Conservation (phyloP, 2,797 vertebrate genomes). For the Acrossocheilus fasciatus region DNA sequence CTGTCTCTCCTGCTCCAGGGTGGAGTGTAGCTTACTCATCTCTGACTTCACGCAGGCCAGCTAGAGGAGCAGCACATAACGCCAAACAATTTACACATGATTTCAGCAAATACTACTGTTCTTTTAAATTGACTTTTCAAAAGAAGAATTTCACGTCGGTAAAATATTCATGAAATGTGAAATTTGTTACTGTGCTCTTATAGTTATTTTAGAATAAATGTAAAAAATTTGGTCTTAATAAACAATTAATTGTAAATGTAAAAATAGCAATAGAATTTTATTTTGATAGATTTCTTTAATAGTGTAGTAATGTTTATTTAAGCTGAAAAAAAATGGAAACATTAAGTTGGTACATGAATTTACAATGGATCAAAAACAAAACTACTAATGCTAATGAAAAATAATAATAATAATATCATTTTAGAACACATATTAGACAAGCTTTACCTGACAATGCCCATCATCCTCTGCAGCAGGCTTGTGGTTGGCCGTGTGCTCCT, state of each 20-base stretch:
- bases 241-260: neutral
- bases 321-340: neutral
- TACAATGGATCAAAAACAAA: neutral
- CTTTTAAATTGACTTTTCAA: neutral
- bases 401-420: neutral
- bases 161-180: neutral
- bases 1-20: conserved; percentile 71
- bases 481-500: conserved; percentile 58
- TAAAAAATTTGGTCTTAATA: neutral
- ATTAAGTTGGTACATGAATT: neutral
- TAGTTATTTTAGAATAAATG: neutral
- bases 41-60: conserved; percentile 70
- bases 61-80: conserved; percentile 57
- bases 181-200: neutral
- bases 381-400: too few species aligned
- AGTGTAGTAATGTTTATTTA: neutral
- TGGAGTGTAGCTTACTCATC: conserved; percentile 68
- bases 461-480: conserved; percentile 66
- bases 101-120: neutral
- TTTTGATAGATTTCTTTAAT: neutral
- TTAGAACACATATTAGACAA: neutral
- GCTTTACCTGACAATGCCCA: conserved; percentile 77
- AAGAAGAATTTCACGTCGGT: neutral
- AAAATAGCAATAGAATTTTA: neutral
- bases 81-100: conserved; percentile 4